Conservation (phyloP, 2,888 invertebrate species). For the Shargacucullia verbasci region DNA sequence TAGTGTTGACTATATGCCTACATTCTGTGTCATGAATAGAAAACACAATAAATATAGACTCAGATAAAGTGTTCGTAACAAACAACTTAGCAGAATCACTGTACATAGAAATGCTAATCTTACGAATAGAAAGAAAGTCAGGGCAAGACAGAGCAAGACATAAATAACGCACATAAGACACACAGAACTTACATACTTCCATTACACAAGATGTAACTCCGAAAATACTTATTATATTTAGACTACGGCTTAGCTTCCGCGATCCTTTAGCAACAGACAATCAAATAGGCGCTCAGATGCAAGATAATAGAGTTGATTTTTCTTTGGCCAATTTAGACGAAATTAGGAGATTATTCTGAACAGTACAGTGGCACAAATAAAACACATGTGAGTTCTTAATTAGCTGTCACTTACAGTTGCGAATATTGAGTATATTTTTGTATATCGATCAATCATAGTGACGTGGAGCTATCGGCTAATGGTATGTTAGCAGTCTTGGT, state of each 20-base stretch:
- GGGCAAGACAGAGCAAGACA: constrained; percentile 26
- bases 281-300: constrained; percentile 48
- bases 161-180: constrained; percentile 57
- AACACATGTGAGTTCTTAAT: constrained; percentile 65
- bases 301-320: constrained; percentile 50
- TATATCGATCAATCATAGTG: constrained; percentile 54
- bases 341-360: constrained; percentile 59
- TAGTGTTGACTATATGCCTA: constrained; percentile 18
- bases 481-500: constrained; percentile 28
- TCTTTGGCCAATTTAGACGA: constrained; percentile 28
- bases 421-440: constrained; percentile 53
- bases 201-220: constrained; percentile 61
- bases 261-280: constrained; percentile 56
- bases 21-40: constrained; percentile 16
- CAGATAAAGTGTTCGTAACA: constrained; percentile 32
- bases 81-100: constrained; percentile 43
- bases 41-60: constrained; percentile 28
- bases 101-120: constrained; percentile 17
- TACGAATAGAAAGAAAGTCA: constrained; percentile 34
- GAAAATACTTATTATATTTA: constrained; percentile 74
- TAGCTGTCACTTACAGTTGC: constrained; percentile 56
- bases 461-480: constrained; percentile 35
- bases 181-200: constrained; percentile 58
- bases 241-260: constrained; percentile 70
- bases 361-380: constrained; percentile 65